Evolutionary conservation across 2,888 invertebrate species (phyloP), one percentile per base, ranked within the genome.

Genomic region (Fabriciana adippe): DNA sequence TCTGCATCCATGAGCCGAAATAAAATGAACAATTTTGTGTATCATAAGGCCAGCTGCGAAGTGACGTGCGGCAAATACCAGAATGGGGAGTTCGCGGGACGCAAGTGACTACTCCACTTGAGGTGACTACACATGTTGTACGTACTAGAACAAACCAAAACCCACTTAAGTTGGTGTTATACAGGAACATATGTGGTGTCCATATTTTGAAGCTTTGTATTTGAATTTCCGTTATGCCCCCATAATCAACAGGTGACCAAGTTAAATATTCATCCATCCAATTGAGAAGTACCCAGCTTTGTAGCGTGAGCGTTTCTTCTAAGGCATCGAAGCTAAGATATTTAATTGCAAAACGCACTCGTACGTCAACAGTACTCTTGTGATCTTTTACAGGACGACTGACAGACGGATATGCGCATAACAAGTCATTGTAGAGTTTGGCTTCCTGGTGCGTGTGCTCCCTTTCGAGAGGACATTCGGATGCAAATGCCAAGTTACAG

Each of bases 141-240:
- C 84, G 84, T 67, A 92, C 79, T n/a, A 76, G 73, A 66, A 89
- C 89, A 2, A 86, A 79, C 50, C 83, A 86, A 68, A 84, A 86
- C 70, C 79, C 68, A 0, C 81, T 74, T 4, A 85, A 87, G 64
- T 92, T 90, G 5, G 94, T 93, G 77, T 97, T 97, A 76, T 95
- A 96, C 16, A 97, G 84, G 0, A 96, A 94, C 78, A 97, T 89
- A 76, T 95, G 95, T 0, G 97, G 97, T 14, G 94, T 90, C 97
- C 97, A 97, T 63, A 97, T 93, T 69, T 95, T 92, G 65, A 93
- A 90, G 74, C 95, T 95, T n/a, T 94, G 94, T n/a, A 96, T 84
- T 75, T 95, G 94, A 21, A 95, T 87, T 68, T 93, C 92, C 5
- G 90, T 86, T 26, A 97, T 92, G 64, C 93, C 93, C 14, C 94